Conservation (phyloP, 2,113 vertebrate genomes). For the Dolichotis patagonum region DNA sequence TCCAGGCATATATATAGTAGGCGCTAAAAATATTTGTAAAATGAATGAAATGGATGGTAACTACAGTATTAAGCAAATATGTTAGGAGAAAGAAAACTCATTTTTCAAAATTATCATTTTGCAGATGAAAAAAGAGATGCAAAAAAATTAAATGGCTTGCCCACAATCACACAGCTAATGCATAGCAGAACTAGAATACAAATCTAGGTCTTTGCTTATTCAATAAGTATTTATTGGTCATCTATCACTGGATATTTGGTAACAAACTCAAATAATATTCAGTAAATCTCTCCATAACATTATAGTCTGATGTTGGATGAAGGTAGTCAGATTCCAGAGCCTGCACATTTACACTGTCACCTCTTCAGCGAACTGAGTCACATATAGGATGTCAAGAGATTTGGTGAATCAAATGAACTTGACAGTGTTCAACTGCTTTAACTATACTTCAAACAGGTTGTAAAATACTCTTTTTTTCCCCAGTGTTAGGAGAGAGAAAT, state of each 20-base stretch:
- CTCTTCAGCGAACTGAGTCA: background rate
- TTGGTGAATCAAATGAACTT: background rate
- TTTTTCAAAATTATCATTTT: slow-evolving; percentile 18
- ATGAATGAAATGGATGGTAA: background rate
- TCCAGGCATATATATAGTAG: background rate
- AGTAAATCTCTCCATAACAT: background rate
- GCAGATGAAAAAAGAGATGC: background rate
- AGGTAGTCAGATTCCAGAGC: background rate
- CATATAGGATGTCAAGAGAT: background rate
- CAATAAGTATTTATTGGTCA: background rate
- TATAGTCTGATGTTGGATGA: background rate
- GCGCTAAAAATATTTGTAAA: background rate
- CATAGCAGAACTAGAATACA: background rate
- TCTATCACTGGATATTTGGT: background rate
- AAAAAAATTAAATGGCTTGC: background rate
- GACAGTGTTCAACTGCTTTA: background rate
- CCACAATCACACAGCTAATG: background rate
- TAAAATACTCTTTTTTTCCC: background rate
- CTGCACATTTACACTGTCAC: accelerated
- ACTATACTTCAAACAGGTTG: background rate
- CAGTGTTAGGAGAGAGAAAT: background rate
- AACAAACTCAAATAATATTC: background rate
- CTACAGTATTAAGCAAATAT: background rate
- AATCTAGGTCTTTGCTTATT: background rate
- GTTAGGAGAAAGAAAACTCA: background rate